phyloP scores from a whole-genome alignment of 2,113 vertebrate genomes.

The Bufo bufo region DNA sequence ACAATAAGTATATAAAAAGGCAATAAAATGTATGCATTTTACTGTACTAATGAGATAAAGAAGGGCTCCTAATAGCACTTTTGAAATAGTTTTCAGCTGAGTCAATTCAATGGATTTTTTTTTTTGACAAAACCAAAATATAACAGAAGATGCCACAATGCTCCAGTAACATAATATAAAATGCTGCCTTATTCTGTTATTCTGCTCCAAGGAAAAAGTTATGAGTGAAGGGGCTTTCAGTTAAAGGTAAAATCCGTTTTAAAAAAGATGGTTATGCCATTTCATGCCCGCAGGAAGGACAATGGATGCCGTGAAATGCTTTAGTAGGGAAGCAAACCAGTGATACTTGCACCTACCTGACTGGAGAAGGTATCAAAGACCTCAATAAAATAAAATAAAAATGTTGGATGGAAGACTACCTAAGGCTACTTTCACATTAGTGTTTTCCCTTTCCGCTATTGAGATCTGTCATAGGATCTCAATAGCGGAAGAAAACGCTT shows the following conservation, averaged over 20 bases:
- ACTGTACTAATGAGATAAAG: background rate
- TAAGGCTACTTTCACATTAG: too few species aligned
- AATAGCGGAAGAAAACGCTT: too few species aligned
- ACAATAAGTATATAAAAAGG: background rate
- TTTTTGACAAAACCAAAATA: constrained; percentile 1
- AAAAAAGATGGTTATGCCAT: background rate
- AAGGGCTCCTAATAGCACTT: background rate
- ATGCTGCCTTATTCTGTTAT: background rate
- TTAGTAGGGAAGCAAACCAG: background rate
- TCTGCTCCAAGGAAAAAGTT: background rate
- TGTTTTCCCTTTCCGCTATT: too few species aligned
- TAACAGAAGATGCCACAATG: background rate
- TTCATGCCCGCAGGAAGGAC: background rate
- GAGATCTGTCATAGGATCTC: too few species aligned
- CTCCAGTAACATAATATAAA: background rate
- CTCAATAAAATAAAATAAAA: too few species aligned
- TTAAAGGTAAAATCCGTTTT: background rate
- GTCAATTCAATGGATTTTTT: background rate
- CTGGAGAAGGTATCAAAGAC: too few species aligned
- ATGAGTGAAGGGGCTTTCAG: background rate
- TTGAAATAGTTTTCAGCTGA: background rate
- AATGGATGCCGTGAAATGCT: too few species aligned
- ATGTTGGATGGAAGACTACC: too few species aligned
- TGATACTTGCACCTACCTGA: background rate
- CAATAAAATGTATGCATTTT: background rate